Base-by-base conservation (phyloP, 2,888 invertebrate species). In the Dasypogon diadema region DNA sequence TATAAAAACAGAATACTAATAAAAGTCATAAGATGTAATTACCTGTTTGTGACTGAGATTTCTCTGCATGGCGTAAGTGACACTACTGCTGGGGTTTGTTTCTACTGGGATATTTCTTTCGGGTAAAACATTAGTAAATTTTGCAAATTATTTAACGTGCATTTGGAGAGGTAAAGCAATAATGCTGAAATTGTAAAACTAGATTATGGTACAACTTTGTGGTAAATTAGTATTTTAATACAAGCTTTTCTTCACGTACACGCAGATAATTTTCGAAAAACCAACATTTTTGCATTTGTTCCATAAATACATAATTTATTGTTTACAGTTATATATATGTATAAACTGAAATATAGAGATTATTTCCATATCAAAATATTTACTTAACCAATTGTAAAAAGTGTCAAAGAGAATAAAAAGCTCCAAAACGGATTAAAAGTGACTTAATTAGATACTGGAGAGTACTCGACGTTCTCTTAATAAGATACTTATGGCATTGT, bases 1-100 rank as follows among this genome's bases (percentile, higher is more conserved):
- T 54, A 54, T 70, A 54, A 73, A 73, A 42, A 73, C 73, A 65
- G 55, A 55, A 14, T 22, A 22, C 10, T 34, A 70, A 70, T 70
- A 70, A 70, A 51, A 70, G 14, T 12, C n/a, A 51, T 18, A 48
- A 65, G 48, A 65, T 65, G 24, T 46, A 65, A 24, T 26, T 14
- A 65, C 21, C 48, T 65, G 65, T 65, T 65, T 65, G 37, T n/a
- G 26, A n/a, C 37, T 65, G 21, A 37, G 46, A 42, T 24, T 16
- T 42, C 42, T 42, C n/a, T 51, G 21, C 8, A 51, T n/a, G n/a
- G n/a, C n/a, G n/a, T 16, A 51, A 51, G 18, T 51, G 18, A 51
- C 16, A 51, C 51, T n/a, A 8, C n/a, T 51, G 14, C n/a, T 51
- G 51, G 51, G 21, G 51, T 51, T 21, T 8, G 14, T 4, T 51